Conservation (phyloP, 2,888 invertebrate species). For the Cryptocephalus primarius region DNA sequence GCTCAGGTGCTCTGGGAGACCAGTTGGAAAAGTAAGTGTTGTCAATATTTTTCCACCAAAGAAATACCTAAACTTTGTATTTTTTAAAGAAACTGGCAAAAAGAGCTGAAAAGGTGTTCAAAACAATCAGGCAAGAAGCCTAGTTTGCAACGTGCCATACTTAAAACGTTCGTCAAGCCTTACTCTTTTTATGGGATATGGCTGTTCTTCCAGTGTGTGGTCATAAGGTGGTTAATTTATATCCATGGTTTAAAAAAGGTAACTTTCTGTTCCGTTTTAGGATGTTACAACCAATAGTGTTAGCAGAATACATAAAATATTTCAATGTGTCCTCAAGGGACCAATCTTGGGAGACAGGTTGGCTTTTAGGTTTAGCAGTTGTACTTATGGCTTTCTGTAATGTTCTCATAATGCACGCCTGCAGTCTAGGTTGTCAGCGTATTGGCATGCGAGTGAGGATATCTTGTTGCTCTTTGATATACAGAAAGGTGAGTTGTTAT, state of each 20-base stretch:
- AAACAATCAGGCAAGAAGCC: constrained; percentile 35
- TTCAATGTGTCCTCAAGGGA: background rate
- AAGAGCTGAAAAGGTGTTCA: constrained; percentile 37
- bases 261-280: background rate
- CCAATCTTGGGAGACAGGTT: constrained; percentile 7
- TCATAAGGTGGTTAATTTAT: constrained; percentile 1
- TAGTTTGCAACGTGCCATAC: constrained; percentile 32
- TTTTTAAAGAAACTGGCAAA: constrained; percentile 43
- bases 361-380: background rate
- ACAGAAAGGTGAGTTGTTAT: constrained; percentile 3
- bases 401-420: background rate
- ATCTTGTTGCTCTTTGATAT: constrained; percentile 4
- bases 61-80: background rate
- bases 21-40: constrained; percentile 44
- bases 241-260: background rate
- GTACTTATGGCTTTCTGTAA: constrained; percentile 1
- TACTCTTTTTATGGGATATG: constrained; percentile 2
- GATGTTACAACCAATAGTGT: constrained; percentile 2
- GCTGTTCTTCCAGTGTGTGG: constrained; percentile 1
- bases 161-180: constrained; percentile 2
- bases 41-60: background rate
- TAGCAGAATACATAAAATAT: constrained; percentile 2
- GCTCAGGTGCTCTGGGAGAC: constrained; percentile 55
- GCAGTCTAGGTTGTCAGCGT: background rate
- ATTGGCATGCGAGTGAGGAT: constrained; percentile 3